Base-by-base conservation (phyloP, 2,888 invertebrate species). In the Tromatobia lineatoria region DNA sequence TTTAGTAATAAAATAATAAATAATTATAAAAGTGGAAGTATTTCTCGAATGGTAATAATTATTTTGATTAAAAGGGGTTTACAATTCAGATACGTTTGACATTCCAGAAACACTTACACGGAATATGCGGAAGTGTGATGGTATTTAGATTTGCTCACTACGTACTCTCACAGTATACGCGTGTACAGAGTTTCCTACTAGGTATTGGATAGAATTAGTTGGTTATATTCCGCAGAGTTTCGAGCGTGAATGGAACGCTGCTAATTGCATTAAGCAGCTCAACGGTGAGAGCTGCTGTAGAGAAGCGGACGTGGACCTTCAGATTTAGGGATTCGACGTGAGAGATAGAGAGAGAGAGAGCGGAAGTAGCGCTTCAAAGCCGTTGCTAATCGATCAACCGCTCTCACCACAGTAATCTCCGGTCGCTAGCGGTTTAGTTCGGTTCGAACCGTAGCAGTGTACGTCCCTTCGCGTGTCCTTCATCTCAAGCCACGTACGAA, bases 321-420 rank as follows among this genome's bases (percentile, higher is more conserved):
- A 29, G 59, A 45, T 67, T 67, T 57, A 61, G 67, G 61, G 73
- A 73, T 66, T 38, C 61, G 18, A 34, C 15, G 69, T 15, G 54
- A 20, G 77, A 23, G 52, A 38, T 11, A 18, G 29, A 75, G 64
- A 77, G 74, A 75, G 64, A 77, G 74, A 76, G 73, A 80, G 75
- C 71, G 82, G 85, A 85, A 85, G 82, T 85, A 83, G 73, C 61
- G 80, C 84, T 81, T 83, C 85, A 81, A 84, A 86, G 85, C 85
- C 75, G 59, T 81, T 86, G 75, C 85, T 86, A 85, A 87, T 87
- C 86, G 87, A 86, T 87, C 86, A 86, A 83, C 82, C 85, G 80
- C 79, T 74, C 79, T 85, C 79, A 79, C 83, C 82, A 82, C 80
- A 76, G 80, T 85, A 86, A 86, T 87, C 83, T 83, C 79, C 64